Conservation (phyloP, 2,113 vertebrate species). For the Myodes glareolus region DNA sequence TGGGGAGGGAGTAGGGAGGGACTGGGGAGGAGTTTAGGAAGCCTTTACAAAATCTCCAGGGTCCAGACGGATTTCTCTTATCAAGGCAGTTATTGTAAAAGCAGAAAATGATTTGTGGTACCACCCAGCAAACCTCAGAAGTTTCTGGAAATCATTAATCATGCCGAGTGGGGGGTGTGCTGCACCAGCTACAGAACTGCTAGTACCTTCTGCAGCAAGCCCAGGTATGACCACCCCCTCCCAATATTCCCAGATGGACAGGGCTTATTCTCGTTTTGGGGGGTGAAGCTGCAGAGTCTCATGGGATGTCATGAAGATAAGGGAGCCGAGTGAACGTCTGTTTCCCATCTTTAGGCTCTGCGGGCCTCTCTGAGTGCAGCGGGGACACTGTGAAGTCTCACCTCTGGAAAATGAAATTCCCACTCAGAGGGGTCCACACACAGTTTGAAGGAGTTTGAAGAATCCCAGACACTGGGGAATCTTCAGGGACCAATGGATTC, state of each 20-base stretch:
- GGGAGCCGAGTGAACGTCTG: not conserved
- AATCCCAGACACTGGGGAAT: not conserved
- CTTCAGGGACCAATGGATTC: not conserved
- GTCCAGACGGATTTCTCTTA: not conserved
- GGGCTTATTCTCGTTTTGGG: not conserved
- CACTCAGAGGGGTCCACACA: not conserved
- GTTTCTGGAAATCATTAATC: constrained; percentile 16
- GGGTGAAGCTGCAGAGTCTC: not conserved
- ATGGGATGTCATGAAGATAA: not conserved
- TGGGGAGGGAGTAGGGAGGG: not conserved
- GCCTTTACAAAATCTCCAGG: not conserved
- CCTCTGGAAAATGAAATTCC: constrained; percentile 22
- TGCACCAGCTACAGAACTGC: not conserved
- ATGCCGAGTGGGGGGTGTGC: not conserved
- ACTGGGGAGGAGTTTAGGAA: not conserved
- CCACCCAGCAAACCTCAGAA: not conserved
- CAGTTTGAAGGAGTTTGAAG: not conserved
- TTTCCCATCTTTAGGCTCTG: not conserved
- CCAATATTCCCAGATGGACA: not conserved
- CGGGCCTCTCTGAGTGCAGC: not conserved
- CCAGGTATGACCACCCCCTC: not conserved
- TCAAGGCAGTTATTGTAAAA: not conserved
- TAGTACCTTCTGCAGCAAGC: not conserved
- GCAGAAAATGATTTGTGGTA: not conserved
- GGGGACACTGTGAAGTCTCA: not conserved